Evolutionary conservation across 2,888 invertebrate genomes (phyloP).

Genomic region (Cremastinae sp.): DNA sequence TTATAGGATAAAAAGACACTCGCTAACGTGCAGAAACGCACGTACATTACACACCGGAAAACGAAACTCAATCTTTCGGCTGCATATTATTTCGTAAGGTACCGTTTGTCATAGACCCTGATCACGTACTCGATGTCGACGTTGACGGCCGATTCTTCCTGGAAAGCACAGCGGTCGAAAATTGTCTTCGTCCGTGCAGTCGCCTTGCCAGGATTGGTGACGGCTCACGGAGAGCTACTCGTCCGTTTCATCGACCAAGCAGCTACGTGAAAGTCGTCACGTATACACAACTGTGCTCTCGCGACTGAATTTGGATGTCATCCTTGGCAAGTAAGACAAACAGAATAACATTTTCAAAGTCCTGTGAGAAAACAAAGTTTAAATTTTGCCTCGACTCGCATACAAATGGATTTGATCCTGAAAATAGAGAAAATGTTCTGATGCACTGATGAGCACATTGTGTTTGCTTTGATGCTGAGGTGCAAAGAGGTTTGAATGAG

Average conservation of each 20-base stretch:
- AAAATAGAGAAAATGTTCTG: no score
- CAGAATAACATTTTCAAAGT: conserved; percentile 17
- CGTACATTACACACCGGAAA: conserved; percentile 44
- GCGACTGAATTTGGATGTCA: conserved; percentile 24
- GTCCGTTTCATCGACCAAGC: conserved; percentile 26
- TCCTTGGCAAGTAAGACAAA: conserved; percentile 31
- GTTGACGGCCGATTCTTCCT: conserved; percentile 41
- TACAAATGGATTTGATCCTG: no score
- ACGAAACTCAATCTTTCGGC: conserved; percentile 32
- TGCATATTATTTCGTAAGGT: conserved; percentile 33
- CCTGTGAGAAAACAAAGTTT: conserved; percentile 2
- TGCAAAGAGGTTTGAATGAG: conserved; percentile 24
- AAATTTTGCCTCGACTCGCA: conserved; percentile 7
- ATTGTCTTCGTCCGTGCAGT: conserved; percentile 7
- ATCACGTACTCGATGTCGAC: conserved; percentile 63
- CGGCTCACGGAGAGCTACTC: neutral
- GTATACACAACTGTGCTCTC: conserved; percentile 41
- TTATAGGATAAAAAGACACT: conserved; percentile 48
- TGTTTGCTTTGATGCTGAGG: neutral
- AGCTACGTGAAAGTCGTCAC: conserved; percentile 41
- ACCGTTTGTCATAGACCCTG: conserved; percentile 53
- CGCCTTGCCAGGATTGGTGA: neutral
- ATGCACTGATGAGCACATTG: neutral
- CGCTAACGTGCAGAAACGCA: conserved; percentile 52
- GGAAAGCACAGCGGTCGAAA: conserved; percentile 49